Evolutionary conservation across 1,140 invertebrate species (phyloP).

Genomic region (Laupala kohalensis): DNA sequence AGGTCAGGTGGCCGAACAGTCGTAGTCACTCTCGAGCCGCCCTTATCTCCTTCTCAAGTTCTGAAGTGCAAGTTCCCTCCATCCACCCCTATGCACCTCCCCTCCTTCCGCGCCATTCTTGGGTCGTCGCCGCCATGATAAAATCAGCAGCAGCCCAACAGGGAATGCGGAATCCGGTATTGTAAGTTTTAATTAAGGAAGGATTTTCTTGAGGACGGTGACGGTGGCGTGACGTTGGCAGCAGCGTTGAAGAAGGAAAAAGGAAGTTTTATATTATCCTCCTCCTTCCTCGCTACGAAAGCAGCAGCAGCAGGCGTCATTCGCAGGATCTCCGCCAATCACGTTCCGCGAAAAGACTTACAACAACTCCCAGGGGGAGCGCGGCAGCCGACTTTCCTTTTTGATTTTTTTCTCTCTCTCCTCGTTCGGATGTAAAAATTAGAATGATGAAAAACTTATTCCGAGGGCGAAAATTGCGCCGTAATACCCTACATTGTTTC

Average conservation of each 20-base stretch:
- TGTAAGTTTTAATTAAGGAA: background rate
- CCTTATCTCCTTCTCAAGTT: too few species aligned
- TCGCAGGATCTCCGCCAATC: background rate
- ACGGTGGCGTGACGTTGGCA: too few species aligned
- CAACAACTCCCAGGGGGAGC: background rate
- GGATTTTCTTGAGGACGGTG: background rate
- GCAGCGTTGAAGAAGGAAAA: background rate
- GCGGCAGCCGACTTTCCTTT: too few species aligned
- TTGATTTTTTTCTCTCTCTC: background rate
- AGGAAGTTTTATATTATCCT: background rate
- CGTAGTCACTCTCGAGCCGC: too few species aligned
- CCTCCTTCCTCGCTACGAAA: background rate
- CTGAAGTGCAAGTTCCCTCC: background rate
- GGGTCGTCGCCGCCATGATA: background rate
- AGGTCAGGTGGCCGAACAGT: too few species aligned
- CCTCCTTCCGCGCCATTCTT: background rate
- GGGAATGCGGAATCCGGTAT: background rate
- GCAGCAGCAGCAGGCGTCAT: background rate
- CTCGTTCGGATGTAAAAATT: background rate
- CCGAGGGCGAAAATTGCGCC: background rate
- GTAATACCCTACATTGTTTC: background rate
- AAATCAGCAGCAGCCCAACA: background rate
- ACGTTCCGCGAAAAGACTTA: background rate
- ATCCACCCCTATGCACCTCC: background rate
- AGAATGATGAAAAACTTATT: background rate